Conservation (phyloP, 2,888 invertebrate genomes). For the Zygaena filipendulae region DNA sequence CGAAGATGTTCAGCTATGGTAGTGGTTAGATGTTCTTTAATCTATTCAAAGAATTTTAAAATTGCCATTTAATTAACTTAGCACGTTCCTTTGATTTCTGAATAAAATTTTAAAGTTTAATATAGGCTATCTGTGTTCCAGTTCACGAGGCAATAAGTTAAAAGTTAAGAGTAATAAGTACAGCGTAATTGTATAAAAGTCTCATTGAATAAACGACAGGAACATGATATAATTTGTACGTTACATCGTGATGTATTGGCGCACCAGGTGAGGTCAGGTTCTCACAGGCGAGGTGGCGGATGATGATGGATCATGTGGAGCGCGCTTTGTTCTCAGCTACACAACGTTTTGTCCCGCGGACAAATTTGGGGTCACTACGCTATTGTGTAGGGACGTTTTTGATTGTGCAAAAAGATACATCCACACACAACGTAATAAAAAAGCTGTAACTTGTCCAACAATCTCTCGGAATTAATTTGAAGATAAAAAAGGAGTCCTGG, state of each 20-base stretch:
- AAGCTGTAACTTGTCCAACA: slow-evolving; percentile 1
- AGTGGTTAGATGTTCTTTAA: too few species aligned
- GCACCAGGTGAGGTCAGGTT: slow-evolving; percentile 50
- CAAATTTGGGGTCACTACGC: slow-evolving; percentile 56
- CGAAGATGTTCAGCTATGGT: too few species aligned
- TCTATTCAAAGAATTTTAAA: too few species aligned
- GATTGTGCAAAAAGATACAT: slow-evolving; percentile 27
- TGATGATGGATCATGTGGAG: slow-evolving; percentile 57
- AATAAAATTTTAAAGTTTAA: too few species aligned
- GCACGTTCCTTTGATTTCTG: too few species aligned
- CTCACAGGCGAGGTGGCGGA: slow-evolving; percentile 43
- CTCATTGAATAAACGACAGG: too few species aligned
- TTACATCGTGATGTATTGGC: slow-evolving; percentile 44
- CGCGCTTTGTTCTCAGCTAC: slow-evolving; percentile 42
- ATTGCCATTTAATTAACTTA: too few species aligned
- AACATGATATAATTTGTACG: slow-evolving; percentile 30
- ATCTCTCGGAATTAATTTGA: background rate
- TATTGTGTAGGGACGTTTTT: slow-evolving; percentile 24
- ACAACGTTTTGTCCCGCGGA: slow-evolving; percentile 42
- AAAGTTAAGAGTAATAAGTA: too few species aligned
- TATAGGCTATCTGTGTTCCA: too few species aligned
- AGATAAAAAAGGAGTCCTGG: background rate
- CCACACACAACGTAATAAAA: too few species aligned
- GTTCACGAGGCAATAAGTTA: too few species aligned
- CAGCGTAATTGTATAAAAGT: too few species aligned